Base-by-base conservation (phyloP, 2,797 vertebrate species). In the Silurus lanzhouensis region DNA sequence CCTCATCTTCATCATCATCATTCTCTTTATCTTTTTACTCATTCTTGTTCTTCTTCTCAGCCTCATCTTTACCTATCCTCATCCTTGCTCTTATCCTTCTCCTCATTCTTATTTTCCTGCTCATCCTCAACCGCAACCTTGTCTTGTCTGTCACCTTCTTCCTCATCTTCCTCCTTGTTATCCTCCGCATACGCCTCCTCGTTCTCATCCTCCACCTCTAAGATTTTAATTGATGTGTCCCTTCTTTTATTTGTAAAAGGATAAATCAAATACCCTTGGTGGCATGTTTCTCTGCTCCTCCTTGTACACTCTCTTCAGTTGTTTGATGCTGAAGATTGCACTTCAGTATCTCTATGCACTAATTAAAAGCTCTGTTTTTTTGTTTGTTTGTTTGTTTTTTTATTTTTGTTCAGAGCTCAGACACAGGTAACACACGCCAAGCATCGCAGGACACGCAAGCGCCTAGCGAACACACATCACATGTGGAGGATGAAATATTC, bases 401-500 rank as follows among this genome's bases (percentile, higher is more conserved):
- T 14, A 17, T 27, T 20, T 10, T 76, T 31, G 20, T 72, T 72
- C 93, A 92, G 92, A 93, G 93, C 93, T 93, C 92, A 93, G 74
- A 93, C 93, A 91, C 94, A 96, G 95, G 95, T 96, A 94, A 93
- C 89, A 87, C 64, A 89, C 94, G 94, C 94, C 94, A 95, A 93
- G 91, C 91, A 90, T 89, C 91, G 93, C 76, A 89, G 86, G 90
- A 91, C 91, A 91, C 91, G 91, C 91, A 91, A 87, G 90, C 89
- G 88, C 92, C 92, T 95, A 94, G 95, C 94, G 94, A 96, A 95
- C 94, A 91, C 91, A 85, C 93, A 92, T 95, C 95, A 94, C 95
- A 95, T 96, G 95, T 95, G 95, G 94, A 93, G 93, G 91, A 95
- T 96, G 93, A 96, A 96, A 95, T 96, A 96, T 96, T 94, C 92